These are phyloP conservation scores for Euplagia quadripunctaria DNA, from an alignment of 2,888 invertebrate species.

Conservation along the genomic window DNA sequence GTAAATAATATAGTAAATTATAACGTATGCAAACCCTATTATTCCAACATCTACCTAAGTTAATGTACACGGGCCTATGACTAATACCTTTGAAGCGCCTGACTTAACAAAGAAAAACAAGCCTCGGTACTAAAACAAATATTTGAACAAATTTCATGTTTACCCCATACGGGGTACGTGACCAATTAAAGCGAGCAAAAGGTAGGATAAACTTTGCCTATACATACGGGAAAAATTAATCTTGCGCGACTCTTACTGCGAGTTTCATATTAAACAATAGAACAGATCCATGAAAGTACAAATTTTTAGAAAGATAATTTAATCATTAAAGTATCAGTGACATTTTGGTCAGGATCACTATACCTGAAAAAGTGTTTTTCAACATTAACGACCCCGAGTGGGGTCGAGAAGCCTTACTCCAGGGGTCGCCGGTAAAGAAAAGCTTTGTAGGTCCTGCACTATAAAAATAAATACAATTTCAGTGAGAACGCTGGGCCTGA, in stretches of 20 bases:
- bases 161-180: constrained; percentile 6
- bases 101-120: constrained; percentile 7
- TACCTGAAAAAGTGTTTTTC: too few relatives aligned
- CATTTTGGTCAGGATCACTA: too few relatives aligned
- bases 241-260: neutral
- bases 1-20: too few relatives aligned
- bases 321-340: neutral
- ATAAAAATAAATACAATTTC: too few relatives aligned
- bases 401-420: too few relatives aligned
- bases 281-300: neutral
- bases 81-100: constrained; percentile 2
- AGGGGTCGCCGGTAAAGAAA: too few relatives aligned
- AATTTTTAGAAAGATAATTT: neutral
- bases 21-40: too few relatives aligned
- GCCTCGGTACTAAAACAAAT: constrained; percentile 8
- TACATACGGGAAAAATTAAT: neutral
- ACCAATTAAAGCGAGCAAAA: constrained; percentile 10
- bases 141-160: constrained; percentile 10
- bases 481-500: too few relatives aligned
- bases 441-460: too few relatives aligned
- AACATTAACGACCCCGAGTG: too few relatives aligned
- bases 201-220: neutral
- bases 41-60: neutral
- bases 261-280: neutral
- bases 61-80: neutral